Evolutionary conservation across 2,888 invertebrate genomes (phyloP), one percentile per base, ranked within the genome.

Genomic region (Aleiodes alternator): DNA sequence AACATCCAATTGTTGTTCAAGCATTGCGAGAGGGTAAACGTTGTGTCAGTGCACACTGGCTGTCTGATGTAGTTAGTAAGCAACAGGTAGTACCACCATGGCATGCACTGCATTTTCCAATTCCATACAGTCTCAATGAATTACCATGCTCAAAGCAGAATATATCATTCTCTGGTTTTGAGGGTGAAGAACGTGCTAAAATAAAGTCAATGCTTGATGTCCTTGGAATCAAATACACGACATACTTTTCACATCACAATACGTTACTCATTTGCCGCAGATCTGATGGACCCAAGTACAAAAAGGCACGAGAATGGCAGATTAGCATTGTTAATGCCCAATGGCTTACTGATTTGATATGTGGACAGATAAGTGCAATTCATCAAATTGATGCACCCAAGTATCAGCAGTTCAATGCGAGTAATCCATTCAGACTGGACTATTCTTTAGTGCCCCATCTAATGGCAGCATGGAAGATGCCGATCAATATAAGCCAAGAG

Each of bases 401-500:
- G 84, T 98, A 97, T 88, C 97, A 97, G 86, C 96, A 97, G 86
- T 97, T 96, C 87, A 94, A 93, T 82, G 88, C 94, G 69, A 93
- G 93, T 5, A 95, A 96, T 86, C 94, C 95, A 0, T 96, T 97
- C 88, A 92, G 95, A 80, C 94, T 97, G 88, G 97, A 97, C 87
- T 96, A 96, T 87, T 94, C 94, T 74, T 89, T 96, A 69, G 96
- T 97, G 12, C 95, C 96, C 51, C 96, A 96, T 91, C 91, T 98
- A 53, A 96, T 98, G 96, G 95, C 94, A 88, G 96, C 97, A 0
- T 98, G 98, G 98, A 97, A 97, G 90, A 94, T 95, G 90, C 97
- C 97, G 0, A 96, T 97, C 76, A 96, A 96, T 86, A 94, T 98
- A 80, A 95, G 95, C 0, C 96, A 94, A 84, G 97, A 97, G 83